Percentiles rank a stretch among this genome's conserved stretches.
phyloP scores from a whole-genome alignment of 1,140 invertebrate species.

The Drosophila subobscura region DNA sequence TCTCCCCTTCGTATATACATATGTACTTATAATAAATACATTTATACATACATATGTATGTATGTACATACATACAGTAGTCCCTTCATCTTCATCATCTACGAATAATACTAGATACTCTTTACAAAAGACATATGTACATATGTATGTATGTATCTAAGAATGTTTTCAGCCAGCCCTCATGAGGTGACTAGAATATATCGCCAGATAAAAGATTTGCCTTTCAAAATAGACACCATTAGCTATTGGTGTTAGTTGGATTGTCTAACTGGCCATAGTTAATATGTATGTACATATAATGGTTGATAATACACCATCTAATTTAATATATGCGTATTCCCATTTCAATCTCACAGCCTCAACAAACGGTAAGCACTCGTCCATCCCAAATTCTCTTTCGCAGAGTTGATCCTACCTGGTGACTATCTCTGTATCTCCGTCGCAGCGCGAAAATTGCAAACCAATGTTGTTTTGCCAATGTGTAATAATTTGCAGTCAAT shows the following conservation, averaged over 20 bases:
- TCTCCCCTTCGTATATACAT: conserved; percentile 27
- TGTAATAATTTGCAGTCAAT: conserved; percentile 82
- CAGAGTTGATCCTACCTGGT: conserved; percentile 13
- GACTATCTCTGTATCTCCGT: conserved; percentile 66
- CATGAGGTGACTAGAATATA: too few species aligned
- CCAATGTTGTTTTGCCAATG: conserved; percentile 81
- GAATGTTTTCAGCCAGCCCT: too few species aligned
- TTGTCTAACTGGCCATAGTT: too few species aligned
- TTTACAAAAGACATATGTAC: too few species aligned
- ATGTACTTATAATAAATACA: background rate
- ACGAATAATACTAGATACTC: too few species aligned
- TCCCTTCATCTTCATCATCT: background rate
- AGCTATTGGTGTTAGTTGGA: too few species aligned
- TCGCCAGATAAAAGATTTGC: too few species aligned
- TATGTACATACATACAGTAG: background rate
- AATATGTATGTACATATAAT: too few species aligned
- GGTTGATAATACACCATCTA: too few species aligned
- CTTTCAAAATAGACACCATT: too few species aligned
- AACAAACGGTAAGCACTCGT: background rate
- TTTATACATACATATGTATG: background rate
- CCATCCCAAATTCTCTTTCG: conserved; percentile 29
- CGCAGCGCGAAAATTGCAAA: conserved; percentile 81
- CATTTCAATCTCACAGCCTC: background rate
- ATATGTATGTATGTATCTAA: too few species aligned
- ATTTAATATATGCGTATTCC: conserved; percentile 24